phyloP scores from a whole-genome alignment of 2,888 invertebrate species.

The Hirtodrosophila trivittata region DNA sequence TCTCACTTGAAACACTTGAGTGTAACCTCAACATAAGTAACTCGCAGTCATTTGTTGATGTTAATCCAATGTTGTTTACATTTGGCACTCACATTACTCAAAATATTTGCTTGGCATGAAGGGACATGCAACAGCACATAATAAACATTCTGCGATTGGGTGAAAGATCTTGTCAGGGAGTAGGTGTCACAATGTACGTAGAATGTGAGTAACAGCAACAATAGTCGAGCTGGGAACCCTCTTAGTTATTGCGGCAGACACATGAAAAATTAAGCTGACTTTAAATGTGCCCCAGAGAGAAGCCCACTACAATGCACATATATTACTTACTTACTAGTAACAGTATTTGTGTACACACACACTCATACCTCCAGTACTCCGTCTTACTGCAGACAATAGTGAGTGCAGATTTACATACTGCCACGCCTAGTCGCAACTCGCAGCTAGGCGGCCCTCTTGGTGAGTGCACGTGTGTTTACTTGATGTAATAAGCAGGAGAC shows the following conservation, averaged over 20 bases:
- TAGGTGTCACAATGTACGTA: no score
- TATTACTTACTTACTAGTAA: conserved; percentile 24
- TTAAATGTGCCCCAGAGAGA: conserved; percentile 61
- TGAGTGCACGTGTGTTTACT: conserved; percentile 50
- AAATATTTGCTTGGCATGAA: conserved; percentile 34
- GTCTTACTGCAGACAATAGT: conserved; percentile 54
- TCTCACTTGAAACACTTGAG: no score
- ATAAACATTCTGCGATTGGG: conserved; percentile 26
- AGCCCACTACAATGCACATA: conserved; percentile 27
- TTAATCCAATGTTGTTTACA: conserved; percentile 34
- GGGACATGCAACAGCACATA: conserved; percentile 14
- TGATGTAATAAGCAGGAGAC: conserved; percentile 72
- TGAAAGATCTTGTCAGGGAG: not conserved
- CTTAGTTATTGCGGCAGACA: conserved; percentile 46
- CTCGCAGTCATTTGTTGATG: conserved; percentile 29
- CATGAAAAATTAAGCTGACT: conserved; percentile 72
- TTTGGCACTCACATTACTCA: conserved; percentile 44
- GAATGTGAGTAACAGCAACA: conserved; percentile 12
- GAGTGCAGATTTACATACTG: conserved; percentile 59
- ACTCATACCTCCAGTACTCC: not conserved
- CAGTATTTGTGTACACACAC: conserved; percentile 10
- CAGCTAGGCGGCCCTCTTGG: conserved; percentile 9
- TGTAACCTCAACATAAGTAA: no score
- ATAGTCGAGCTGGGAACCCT: conserved; percentile 35
- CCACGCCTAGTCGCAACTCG: conserved; percentile 9